These are phyloP conservation scores for Busseola fusca DNA, from an alignment of 2,888 invertebrate genomes.

Conservation along the genomic window DNA sequence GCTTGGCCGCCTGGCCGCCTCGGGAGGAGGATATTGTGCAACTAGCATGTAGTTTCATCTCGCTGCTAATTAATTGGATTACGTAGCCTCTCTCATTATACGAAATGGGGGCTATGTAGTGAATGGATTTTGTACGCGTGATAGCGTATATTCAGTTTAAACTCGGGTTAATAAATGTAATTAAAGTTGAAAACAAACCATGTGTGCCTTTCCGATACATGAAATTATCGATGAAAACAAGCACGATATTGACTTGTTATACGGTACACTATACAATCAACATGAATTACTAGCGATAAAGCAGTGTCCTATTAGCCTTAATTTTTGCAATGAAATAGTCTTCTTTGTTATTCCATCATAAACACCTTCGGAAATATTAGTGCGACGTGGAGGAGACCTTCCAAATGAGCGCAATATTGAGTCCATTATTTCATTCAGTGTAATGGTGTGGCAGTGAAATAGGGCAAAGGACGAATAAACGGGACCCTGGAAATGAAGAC, in stretches of 20 bases:
- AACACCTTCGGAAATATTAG: constrained; percentile 79
- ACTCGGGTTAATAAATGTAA: constrained; percentile 75
- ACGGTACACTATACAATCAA: constrained; percentile 2
- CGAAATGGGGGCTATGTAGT: constrained; percentile 81
- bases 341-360: constrained; percentile 71
- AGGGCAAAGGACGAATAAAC: constrained; percentile 84
- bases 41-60: constrained; percentile 78
- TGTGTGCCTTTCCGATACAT: constrained; percentile 38
- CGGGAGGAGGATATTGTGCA: constrained; percentile 67
- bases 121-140: constrained; percentile 81
- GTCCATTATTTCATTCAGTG: constrained; percentile 86
- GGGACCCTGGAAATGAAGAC: constrained; percentile 87
- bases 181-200: constrained; percentile 67
- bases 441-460: constrained; percentile 87
- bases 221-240: constrained; percentile 35
- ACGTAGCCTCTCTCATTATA: constrained; percentile 81
- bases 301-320: not conserved
- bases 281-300: constrained; percentile 11
- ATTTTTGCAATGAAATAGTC: constrained; percentile 58
- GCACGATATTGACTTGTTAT: constrained; percentile 18
- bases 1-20: constrained; percentile 36
- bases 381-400: constrained; percentile 76
- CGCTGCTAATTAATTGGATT: constrained; percentile 84
- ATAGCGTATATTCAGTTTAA: constrained; percentile 77
- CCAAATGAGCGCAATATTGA: constrained; percentile 79